Evolutionary conservation across 2,888 invertebrate genomes (phyloP), one percentile per base, ranked within the genome.

Genomic region (Chrysolina haemoptera): DNA sequence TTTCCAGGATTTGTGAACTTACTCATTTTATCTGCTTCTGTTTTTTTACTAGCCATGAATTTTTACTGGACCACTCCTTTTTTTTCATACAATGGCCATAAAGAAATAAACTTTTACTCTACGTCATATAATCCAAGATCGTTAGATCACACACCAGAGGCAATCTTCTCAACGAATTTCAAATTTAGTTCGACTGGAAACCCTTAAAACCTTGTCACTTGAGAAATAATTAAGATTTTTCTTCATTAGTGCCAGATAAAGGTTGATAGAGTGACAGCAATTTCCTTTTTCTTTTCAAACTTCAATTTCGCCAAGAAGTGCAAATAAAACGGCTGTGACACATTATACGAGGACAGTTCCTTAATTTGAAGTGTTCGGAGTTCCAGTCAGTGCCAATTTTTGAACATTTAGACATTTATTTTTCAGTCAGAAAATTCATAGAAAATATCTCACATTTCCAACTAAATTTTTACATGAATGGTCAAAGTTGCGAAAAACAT

Each of bases 231-330:
- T 67, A 53, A 67, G 53, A 67, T 68, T 46, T 40, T 68, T 68
- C 62, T 62, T 18, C 62, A 62, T 62, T 55, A 68, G 48, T n/a
- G 35, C 35, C 59, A 59, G 59, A 59, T 59, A 59, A 59, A 59
- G 48, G 43, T 50, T 69, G 65, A 65, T 66, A 69, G 63, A 73
- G 73, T 73, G 73, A 75, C 74, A 74, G 68, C 68, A 64, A 62
- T 70, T 74, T 72, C 74, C 74, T 73, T 72, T 71, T 73, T 72
- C 59, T 71, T 73, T 75, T 74, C 35, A 71, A 72, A 74, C 68
- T 74, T 75, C 74, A 78, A 78, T 78, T 73, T 76, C 53, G 76
- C 74, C 69, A 53, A 68, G 73, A 73, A 72, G 75, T 78, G 74
- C 70, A 78, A 76, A 76, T 75, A 78, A 73, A 75, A 62, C 64